Evolutionary conservation across 2,797 vertebrate species (phyloP), one percentile per base, ranked within the genome.

Genomic region (Tadarida brasiliensis): DNA sequence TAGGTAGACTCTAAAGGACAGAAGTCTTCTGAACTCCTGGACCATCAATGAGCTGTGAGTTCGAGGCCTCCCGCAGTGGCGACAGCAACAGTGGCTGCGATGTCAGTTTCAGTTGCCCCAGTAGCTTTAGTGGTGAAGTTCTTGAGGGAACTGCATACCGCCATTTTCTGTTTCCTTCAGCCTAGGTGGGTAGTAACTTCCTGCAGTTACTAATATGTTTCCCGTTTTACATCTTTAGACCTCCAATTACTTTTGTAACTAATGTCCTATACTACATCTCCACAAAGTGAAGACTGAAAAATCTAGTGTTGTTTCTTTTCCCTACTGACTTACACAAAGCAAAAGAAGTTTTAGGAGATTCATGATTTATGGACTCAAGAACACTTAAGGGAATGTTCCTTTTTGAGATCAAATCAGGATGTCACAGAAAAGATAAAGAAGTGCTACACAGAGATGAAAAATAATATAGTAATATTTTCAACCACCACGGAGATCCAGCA

Each of bases 391-490:
- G 22, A 92, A 74, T 61, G 11, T 83, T 74, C 8, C 11, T 89
- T 87, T 96, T 86, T 63, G 49, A 93, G 92, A 85, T 68, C 22
- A 78, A 73, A 92, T 77, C 22, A 74, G 33, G 70, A 59, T 81
- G 30, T 77, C 77, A 90, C 33, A 68, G 70, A 76, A 92, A 90
- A 87, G 49, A 68, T 86, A 90, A 92, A 86, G 26, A 71, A 71
- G 24, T 87, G 17, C 17, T 78, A 59, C 22, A 14, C 20, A 26
- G 3, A 70, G 7, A 86, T 73, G n/a, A 73, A 80, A 90, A 81
- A 26, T 39, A 68, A 87, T 57, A 67, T 22, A 67, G 56, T 6
- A 51, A 28, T 39, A 54, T 51, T 93, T 90, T 86, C 92, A 87
- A 68, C 9, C 35, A 63, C 28, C 0, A 14, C 44, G 20, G 20